These are phyloP conservation scores for Phania funesta DNA, from an alignment of 2,888 invertebrate species.

Conservation along the genomic window DNA sequence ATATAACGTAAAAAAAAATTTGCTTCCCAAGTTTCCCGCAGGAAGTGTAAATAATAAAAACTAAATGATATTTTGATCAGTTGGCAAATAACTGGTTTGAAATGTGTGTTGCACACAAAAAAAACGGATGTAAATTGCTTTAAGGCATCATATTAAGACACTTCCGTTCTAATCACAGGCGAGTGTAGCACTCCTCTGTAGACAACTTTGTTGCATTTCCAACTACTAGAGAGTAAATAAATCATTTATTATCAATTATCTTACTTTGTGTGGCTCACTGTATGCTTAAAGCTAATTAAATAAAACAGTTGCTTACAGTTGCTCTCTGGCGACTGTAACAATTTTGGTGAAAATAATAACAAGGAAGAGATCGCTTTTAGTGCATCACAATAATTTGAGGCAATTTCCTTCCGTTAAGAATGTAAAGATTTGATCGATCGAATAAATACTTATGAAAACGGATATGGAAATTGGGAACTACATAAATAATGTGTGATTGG, in stretches of 20 bases:
- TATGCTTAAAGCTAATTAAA: slow-evolving; percentile 20
- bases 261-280: neutral
- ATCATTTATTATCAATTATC: slow-evolving; percentile 38
- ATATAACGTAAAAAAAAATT: slow-evolving; percentile 1
- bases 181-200: neutral
- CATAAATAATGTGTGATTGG: too few species aligned
- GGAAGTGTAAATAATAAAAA: slow-evolving; percentile 61
- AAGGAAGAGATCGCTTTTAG: neutral
- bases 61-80: slow-evolving; percentile 53
- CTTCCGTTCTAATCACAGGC: slow-evolving; percentile 63
- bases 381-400: slow-evolving; percentile 43
- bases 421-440: neutral
- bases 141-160: slow-evolving; percentile 60
- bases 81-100: slow-evolving; percentile 32
- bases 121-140: slow-evolving; percentile 58
- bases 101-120: slow-evolving; percentile 13
- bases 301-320: neutral
- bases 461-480: too few species aligned
- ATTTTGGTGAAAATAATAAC: neutral
- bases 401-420: slow-evolving; percentile 61
- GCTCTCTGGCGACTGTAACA: neutral
- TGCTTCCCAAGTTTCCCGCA: slow-evolving; percentile 41
- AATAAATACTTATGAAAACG: neutral
- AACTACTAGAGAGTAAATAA: slow-evolving; percentile 2
- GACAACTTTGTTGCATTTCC: neutral